A percentile compares a stretch with the other conserved stretches of the same genome.
Conservation (phyloP, 2,797 vertebrate species). For the Pampus argenteus region DNA sequence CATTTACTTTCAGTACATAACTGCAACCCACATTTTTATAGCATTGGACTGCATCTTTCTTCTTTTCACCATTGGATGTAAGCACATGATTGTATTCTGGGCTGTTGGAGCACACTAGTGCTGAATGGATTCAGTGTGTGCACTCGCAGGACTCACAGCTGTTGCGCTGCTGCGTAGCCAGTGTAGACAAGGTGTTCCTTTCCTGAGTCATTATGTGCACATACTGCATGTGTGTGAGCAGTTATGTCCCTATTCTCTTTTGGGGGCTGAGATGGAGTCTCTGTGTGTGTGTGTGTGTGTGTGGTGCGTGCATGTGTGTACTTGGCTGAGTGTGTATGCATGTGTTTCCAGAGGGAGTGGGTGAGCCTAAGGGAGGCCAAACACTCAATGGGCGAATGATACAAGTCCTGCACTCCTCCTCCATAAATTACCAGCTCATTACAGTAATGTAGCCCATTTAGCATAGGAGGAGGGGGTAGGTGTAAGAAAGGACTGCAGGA, state of each 20-base stretch:
- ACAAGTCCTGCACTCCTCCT: constrained; percentile 73
- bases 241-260: background rate
- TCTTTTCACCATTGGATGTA: too few relatives aligned
- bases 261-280: background rate
- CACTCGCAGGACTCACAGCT: constrained; percentile 12
- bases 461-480: constrained; percentile 36
- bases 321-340: constrained; percentile 30
- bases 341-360: constrained; percentile 44
- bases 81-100: too few relatives aligned
- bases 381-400: constrained; percentile 74
- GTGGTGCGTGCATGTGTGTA: too few relatives aligned
- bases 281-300: too few relatives aligned
- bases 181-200: constrained; percentile 11
- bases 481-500: constrained; percentile 31
- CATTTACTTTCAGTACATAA: too few relatives aligned
- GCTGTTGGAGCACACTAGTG: background rate
- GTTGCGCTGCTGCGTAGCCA: background rate
- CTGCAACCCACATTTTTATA: too few relatives aligned
- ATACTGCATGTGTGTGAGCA: background rate
- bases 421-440: constrained; percentile 82
- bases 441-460: constrained; percentile 80
- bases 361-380: constrained; percentile 56
- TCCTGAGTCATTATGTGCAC: constrained; percentile 14
- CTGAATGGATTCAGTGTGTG: constrained; percentile 8
- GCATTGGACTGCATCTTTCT: too few relatives aligned